Evolutionary conservation across 2,888 invertebrate genomes (phyloP).

Genomic region (Lycaena phlaeas): DNA sequence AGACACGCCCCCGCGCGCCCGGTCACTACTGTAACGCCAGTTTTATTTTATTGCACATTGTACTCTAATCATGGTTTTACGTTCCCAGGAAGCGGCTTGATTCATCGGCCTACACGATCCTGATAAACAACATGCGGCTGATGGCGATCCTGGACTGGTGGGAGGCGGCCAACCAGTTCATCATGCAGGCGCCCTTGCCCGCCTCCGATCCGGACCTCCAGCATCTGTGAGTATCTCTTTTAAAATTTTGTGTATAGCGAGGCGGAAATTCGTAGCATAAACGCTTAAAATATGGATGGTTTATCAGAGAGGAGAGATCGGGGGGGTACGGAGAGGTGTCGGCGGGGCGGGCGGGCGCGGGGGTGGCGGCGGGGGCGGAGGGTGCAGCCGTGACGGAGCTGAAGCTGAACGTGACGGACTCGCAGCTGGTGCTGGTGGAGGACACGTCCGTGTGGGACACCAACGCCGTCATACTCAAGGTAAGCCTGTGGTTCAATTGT

Average conservation of each 20-base stretch:
- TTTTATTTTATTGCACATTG: too few species aligned
- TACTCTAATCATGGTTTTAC: not conserved
- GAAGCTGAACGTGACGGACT: slow-evolving; percentile 94
- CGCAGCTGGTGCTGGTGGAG: slow-evolving; percentile 95
- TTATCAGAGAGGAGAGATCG: slow-evolving; percentile 27
- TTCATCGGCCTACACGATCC: slow-evolving; percentile 85
- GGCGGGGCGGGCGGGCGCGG: slow-evolving; percentile 9
- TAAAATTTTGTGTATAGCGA: too few species aligned
- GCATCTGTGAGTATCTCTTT: slow-evolving; percentile 27
- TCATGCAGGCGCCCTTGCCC: slow-evolving; percentile 71
- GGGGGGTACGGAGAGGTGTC: slow-evolving; percentile 14
- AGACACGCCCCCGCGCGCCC: not conserved
- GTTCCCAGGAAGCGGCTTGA: slow-evolving; percentile 74
- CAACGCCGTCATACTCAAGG: slow-evolving; percentile 93
- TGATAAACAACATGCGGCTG: slow-evolving; percentile 94
- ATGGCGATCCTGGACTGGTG: slow-evolving; percentile 97
- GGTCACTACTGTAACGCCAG: too few species aligned
- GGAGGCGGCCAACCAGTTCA: slow-evolving; percentile 86
- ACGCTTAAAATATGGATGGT: not conserved
- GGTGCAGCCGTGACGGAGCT: slow-evolving; percentile 77
- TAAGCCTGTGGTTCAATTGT: slow-evolving; percentile 22
- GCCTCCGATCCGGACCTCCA: slow-evolving; percentile 40
- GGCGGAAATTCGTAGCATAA: too few species aligned
- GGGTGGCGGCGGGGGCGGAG: slow-evolving; percentile 24
- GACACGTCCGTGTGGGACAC: slow-evolving; percentile 90